Conservation (phyloP, 2,113 vertebrate species). For the Diphyllodes magnificus region DNA sequence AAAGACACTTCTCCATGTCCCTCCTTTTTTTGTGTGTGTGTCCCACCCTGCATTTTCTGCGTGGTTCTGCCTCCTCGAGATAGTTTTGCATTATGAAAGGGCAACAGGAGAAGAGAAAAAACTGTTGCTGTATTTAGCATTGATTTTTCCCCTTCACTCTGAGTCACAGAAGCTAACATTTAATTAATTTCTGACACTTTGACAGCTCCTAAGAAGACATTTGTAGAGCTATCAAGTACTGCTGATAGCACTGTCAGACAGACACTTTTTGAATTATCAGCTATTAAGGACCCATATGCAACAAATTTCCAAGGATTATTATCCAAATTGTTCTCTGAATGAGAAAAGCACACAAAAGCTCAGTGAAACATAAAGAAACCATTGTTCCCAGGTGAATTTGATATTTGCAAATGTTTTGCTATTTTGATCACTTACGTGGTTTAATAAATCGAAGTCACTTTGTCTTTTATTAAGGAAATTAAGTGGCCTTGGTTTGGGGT, state of each 20-base stretch:
- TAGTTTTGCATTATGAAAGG: conserved; percentile 47
- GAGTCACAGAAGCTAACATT: conserved; percentile 78
- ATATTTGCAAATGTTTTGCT: conserved; percentile 70
- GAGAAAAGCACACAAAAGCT: conserved; percentile 58
- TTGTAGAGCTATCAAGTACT: conserved; percentile 70
- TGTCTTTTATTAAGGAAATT: not conserved
- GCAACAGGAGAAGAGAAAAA: conserved; percentile 20
- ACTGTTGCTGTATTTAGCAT: conserved; percentile 45
- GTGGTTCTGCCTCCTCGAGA: conserved; percentile 17
- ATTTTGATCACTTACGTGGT: conserved; percentile 27
- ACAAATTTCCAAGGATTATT: conserved; percentile 63
- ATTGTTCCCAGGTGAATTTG: conserved; percentile 51
- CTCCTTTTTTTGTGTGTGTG: fast-evolving
- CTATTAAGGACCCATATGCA: conserved; percentile 63
- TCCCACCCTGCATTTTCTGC: conserved; percentile 18
- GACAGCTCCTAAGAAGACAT: conserved; percentile 75
- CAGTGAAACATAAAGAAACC: conserved; percentile 44
- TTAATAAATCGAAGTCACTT: conserved; percentile 6
- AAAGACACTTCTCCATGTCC: not conserved
- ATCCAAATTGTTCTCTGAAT: conserved; percentile 60
- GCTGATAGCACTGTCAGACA: conserved; percentile 68
- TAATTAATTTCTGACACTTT: conserved; percentile 84
- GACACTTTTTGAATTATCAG: conserved; percentile 57
- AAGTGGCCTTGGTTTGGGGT: not conserved
- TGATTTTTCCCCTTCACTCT: conserved; percentile 56